These are phyloP conservation scores for Agrotis clavis DNA, from an alignment of 2,888 invertebrate genomes.

Conservation along the genomic window DNA sequence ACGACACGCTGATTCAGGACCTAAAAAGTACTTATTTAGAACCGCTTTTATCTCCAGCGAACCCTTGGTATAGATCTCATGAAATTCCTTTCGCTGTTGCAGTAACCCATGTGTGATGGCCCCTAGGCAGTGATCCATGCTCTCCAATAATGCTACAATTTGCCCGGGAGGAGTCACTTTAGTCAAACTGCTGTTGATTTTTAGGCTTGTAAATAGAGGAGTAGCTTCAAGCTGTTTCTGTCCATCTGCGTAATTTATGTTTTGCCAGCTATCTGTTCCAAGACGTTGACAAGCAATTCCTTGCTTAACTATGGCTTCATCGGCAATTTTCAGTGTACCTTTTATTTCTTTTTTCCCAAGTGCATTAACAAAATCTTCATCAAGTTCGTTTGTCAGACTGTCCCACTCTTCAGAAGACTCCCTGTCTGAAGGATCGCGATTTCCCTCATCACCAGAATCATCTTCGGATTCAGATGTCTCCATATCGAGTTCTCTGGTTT, in stretches of 20 bases:
- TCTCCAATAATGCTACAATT: conserved; percentile 4
- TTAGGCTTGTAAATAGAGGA: conserved; percentile 23
- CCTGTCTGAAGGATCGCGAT: neutral
- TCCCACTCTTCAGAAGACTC: neutral
- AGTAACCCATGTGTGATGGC: conserved; percentile 23
- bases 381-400: neutral
- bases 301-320: conserved; percentile 15
- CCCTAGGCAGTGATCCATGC: conserved; percentile 20
- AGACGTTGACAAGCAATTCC: conserved; percentile 29
- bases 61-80: conserved; percentile 24
- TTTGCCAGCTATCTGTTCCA: conserved; percentile 24
- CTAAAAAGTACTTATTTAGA: conserved; percentile 9
- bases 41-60: conserved; percentile 23
- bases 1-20: conserved; percentile 22
- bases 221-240: conserved; percentile 1
- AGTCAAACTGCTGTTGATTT: conserved; percentile 14
- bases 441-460: conserved; percentile 1
- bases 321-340: conserved; percentile 1
- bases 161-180: conserved; percentile 1
- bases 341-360: neutral
- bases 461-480: neutral
- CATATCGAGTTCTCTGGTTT: neutral
- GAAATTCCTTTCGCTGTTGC: conserved; percentile 27
- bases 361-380: neutral
- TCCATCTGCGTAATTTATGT: conserved; percentile 8